Conservation (phyloP, 37 sponge, comb jelly and placozoan species). For the Bolinopsis microptera region DNA sequence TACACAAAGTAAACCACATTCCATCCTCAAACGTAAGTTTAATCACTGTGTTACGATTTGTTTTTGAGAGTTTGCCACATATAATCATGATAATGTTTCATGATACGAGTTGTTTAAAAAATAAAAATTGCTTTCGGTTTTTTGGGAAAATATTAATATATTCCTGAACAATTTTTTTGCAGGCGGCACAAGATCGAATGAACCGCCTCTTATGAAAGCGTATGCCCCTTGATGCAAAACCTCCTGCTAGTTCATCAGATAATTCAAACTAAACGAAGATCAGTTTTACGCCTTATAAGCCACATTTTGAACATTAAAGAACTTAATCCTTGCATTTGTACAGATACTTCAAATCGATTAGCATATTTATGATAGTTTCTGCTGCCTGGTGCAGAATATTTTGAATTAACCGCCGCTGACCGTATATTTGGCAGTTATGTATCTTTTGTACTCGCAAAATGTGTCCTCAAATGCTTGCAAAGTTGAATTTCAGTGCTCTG, state of each 20-base stretch:
- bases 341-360: too few species aligned
- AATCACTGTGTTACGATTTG: neutral
- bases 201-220: slow-evolving; percentile 27
- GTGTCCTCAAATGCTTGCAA: neutral
- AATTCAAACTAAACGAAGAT: too few species aligned
- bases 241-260: too few species aligned
- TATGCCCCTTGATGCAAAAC: slow-evolving; percentile 39
- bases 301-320: too few species aligned
- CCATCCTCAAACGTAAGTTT: slow-evolving; percentile 23
- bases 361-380: too few species aligned
- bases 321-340: too few species aligned
- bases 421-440: slow-evolving; percentile 28
- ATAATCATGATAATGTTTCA: neutral
- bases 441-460: slow-evolving; percentile 27
- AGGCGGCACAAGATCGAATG: neutral
- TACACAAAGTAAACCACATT: neutral
- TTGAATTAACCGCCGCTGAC: neutral
- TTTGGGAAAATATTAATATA: neutral
- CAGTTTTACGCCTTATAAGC: too few species aligned
- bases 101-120: neutral
- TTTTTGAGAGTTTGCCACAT: neutral
- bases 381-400: too few species aligned
- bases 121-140: neutral
- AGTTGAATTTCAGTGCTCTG: slow-evolving; percentile 41
- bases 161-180: slow-evolving; percentile 13